These are phyloP conservation scores for Leptopilina syphax DNA, from an alignment of 2,888 invertebrate species.

Conservation along the genomic window DNA sequence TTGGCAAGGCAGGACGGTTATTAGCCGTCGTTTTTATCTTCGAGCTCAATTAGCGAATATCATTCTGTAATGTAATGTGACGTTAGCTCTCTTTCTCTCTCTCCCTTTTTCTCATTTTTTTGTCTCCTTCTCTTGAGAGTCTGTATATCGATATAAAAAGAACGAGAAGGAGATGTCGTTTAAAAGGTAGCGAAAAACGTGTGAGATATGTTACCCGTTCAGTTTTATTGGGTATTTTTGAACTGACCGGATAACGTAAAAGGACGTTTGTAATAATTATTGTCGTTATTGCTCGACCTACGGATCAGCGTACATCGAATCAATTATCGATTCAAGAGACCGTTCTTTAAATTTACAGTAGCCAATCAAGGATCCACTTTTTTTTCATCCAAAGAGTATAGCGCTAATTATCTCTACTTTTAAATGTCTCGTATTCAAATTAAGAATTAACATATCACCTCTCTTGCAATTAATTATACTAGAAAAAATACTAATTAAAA, in stretches of 20 bases:
- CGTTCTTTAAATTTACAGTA: conserved; percentile 38
- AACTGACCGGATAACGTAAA: conserved; percentile 67
- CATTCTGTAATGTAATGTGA: conserved; percentile 76
- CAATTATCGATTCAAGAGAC: conserved; percentile 48
- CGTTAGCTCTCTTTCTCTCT: conserved; percentile 58
- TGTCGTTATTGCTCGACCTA: conserved; percentile 57
- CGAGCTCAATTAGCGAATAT: conserved; percentile 76
- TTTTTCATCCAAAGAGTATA: background rate
- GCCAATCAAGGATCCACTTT: conserved; percentile 28
- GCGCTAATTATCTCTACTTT: conserved; percentile 30
- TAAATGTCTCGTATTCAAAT: conserved; percentile 33
- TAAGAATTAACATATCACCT: conserved; percentile 26
- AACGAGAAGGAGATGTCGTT: conserved; percentile 39
- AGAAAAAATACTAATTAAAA: background rate
- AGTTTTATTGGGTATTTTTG: conserved; percentile 65
- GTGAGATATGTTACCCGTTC: conserved; percentile 51
- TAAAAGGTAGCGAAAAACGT: conserved; percentile 43
- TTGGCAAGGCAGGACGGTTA: conserved; percentile 66
- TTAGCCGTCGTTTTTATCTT: conserved; percentile 75
- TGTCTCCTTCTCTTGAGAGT: conserved; percentile 26
- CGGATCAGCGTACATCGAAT: conserved; percentile 55
- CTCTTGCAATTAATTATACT: conserved; percentile 2
- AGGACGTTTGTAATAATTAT: conserved; percentile 72
- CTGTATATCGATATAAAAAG: conserved; percentile 52
- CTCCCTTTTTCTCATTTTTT: conserved; percentile 44